These are phyloP conservation scores for Cecropterus lyciades DNA, from an alignment of 1,140 invertebrate species.

Conservation along the genomic window DNA sequence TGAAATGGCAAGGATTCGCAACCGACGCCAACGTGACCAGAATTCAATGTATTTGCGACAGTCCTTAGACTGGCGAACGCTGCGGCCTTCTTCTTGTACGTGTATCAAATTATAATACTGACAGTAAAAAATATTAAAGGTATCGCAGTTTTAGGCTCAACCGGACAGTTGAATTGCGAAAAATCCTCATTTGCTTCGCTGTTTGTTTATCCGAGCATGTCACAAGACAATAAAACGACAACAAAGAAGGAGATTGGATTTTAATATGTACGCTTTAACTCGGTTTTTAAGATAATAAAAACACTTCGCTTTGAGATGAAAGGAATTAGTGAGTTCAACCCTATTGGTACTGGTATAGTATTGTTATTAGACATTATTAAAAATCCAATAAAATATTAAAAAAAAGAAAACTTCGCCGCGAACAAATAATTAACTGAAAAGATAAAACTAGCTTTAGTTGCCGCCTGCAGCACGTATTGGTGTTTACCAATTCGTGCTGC, in stretches of 20 bases:
- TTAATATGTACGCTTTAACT: neutral
- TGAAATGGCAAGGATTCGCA: conserved; percentile 39
- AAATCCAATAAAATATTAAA: no score
- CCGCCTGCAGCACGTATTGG: no score
- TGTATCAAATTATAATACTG: conserved; percentile 39
- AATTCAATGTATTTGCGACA: conserved; percentile 33
- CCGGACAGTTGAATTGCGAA: neutral
- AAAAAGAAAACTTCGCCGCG: no score
- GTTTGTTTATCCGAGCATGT: neutral
- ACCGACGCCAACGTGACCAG: conserved; percentile 38
- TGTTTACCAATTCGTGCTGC: no score
- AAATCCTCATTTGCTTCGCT: neutral
- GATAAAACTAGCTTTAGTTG: no score
- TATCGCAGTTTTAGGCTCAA: neutral
- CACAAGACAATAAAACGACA: neutral
- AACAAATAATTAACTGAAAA: no score
- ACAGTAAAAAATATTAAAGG: neutral
- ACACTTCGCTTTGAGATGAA: neutral
- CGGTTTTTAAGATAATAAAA: neutral
- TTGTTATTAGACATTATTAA: no score
- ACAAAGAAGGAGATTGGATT: neutral
- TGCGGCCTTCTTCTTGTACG: conserved; percentile 37
- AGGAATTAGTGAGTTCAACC: neutral
- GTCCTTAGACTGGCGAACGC: conserved; percentile 35
- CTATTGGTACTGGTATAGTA: no score